Percentiles rank a stretch among this genome's conserved stretches.
Evolutionary conservation across 2,888 invertebrate species (phyloP).

Genomic region (Oegoconia quadripuncta): DNA sequence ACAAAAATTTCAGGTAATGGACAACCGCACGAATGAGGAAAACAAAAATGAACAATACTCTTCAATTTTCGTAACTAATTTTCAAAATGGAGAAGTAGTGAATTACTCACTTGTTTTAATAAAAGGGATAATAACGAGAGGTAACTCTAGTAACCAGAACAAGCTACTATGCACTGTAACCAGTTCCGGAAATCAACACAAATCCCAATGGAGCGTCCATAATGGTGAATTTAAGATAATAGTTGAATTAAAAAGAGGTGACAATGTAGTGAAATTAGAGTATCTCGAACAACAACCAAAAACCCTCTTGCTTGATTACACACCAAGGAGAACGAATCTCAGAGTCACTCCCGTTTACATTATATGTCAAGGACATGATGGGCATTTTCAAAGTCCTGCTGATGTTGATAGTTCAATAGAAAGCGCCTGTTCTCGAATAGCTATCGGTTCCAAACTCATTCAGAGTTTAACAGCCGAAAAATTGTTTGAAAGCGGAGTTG

Average conservation of each 20-base stretch:
- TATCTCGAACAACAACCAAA: constrained; percentile 68
- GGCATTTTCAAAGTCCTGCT: constrained; percentile 85
- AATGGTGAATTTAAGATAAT: constrained; percentile 85
- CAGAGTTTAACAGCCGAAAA: constrained; percentile 94
- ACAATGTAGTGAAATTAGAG: constrained; percentile 81
- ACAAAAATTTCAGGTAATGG: constrained; percentile 68
- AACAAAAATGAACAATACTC: constrained; percentile 65
- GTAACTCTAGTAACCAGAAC: constrained; percentile 59
- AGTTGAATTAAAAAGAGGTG: constrained; percentile 80
- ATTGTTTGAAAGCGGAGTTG: constrained; percentile 87
- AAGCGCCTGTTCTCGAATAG: constrained; percentile 87
- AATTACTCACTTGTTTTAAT: constrained; percentile 81
- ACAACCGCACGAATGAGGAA: constrained; percentile 65
- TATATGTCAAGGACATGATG: constrained; percentile 88
- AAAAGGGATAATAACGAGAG: constrained; percentile 77
- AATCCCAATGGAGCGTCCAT: constrained; percentile 80
- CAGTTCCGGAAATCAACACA: constrained; percentile 53
- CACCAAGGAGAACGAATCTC: constrained; percentile 78
- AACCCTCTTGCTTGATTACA: constrained; percentile 75
- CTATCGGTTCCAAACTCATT: constrained; percentile 87
- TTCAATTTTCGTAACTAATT: constrained; percentile 76
- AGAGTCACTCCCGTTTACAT: constrained; percentile 90
- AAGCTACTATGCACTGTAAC: constrained; percentile 63
- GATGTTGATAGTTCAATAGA: constrained; percentile 82
- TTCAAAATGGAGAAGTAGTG: constrained; percentile 80